These are phyloP conservation scores for Coregonus ussuriensis DNA, from an alignment of 2,797 vertebrate species.

Conservation along the genomic window DNA sequence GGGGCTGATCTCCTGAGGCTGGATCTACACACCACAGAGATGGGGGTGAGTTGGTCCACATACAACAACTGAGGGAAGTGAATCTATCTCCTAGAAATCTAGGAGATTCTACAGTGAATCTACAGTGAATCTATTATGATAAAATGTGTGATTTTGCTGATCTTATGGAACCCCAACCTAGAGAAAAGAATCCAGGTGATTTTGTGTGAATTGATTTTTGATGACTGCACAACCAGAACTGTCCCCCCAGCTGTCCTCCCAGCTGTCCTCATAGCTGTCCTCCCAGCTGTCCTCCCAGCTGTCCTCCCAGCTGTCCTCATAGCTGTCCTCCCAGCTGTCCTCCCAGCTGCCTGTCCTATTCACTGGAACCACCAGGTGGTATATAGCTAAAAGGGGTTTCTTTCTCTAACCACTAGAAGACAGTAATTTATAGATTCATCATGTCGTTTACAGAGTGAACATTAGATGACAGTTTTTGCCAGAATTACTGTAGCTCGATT, in stretches of 20 bases:
- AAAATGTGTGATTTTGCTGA: too few relatives aligned
- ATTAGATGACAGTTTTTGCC: slow-evolving; percentile 52
- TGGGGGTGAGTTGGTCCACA: background rate
- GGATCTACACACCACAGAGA: slow-evolving; percentile 76
- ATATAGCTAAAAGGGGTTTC: background rate
- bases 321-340: too few relatives aligned
- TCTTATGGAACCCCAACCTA: background rate
- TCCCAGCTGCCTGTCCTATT: background rate
- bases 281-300: too few relatives aligned
- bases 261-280: too few relatives aligned
- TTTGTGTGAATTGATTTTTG: background rate
- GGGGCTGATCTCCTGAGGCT: slow-evolving; percentile 97
- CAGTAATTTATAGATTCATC: background rate
- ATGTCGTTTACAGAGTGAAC: background rate
- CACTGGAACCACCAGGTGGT: background rate
- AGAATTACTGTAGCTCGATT: background rate
- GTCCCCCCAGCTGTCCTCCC: background rate
- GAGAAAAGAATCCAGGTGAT: background rate
- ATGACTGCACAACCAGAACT: background rate
- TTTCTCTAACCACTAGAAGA: background rate
- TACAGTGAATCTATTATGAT: too few relatives aligned
- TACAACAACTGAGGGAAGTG: too few relatives aligned
- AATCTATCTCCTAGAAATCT: too few relatives aligned
- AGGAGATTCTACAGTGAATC: too few relatives aligned
- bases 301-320: too few relatives aligned